phyloP scores from a whole-genome alignment of 2,888 invertebrate genomes.

The Lasioglossum leucozonium region DNA sequence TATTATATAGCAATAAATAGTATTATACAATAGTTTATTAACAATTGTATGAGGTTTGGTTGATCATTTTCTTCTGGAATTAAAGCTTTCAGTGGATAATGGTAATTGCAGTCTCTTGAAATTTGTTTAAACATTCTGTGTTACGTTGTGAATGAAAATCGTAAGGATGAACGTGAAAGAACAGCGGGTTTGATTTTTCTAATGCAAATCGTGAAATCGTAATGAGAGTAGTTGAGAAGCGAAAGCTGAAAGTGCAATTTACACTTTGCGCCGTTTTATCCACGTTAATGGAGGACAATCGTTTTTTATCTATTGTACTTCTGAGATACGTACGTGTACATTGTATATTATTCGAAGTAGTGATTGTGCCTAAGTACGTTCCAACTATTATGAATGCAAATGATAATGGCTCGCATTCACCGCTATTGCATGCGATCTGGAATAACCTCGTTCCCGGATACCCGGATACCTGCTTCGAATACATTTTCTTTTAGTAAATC shows the following conservation, averaged over 20 bases:
- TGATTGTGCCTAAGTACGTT: conserved; percentile 38
- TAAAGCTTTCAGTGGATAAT: too few species aligned
- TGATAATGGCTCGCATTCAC: conserved; percentile 51
- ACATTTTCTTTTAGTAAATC: conserved; percentile 41
- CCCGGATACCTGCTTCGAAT: conserved; percentile 31
- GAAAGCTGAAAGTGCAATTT: not conserved
- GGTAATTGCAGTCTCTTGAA: too few species aligned
- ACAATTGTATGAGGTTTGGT: not conserved
- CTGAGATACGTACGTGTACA: conserved; percentile 28
- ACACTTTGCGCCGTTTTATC: not conserved
- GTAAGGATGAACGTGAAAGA: not conserved
- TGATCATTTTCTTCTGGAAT: not conserved
- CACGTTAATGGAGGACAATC: conserved; percentile 5
- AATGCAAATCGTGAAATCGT: conserved; percentile 2
- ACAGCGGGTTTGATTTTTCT: not conserved
- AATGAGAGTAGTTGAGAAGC: conserved; percentile 10
- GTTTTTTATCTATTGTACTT: conserved; percentile 32
- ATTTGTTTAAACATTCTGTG: not conserved
- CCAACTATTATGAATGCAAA: conserved; percentile 53
- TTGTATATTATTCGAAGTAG: conserved; percentile 40
- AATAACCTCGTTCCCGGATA: conserved; percentile 41
- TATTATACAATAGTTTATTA: not conserved
- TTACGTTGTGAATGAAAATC: not conserved
- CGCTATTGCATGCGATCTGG: conserved; percentile 50
- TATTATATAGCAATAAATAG: too few species aligned